Conservation (phyloP, 1,140 invertebrate genomes). For the Drosophila arawakana region DNA sequence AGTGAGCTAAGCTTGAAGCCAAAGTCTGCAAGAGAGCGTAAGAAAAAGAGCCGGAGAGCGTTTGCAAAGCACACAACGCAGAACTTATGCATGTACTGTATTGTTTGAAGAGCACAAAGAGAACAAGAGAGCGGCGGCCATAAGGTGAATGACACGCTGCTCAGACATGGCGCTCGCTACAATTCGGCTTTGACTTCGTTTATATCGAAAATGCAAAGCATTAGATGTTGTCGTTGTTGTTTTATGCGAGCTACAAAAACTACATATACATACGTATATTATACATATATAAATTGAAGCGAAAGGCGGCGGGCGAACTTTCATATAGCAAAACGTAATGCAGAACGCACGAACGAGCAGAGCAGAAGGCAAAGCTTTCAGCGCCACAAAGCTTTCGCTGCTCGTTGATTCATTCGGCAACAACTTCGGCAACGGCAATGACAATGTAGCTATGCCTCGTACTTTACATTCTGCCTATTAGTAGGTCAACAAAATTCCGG, state of each 20-base stretch:
- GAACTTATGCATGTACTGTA: slow-evolving; percentile 13
- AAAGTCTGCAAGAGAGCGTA: slow-evolving; percentile 1
- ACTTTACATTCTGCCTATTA: slow-evolving; percentile 81
- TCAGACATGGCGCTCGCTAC: slow-evolving; percentile 28
- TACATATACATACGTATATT: too few relatives aligned
- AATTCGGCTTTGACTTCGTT: slow-evolving; percentile 47
- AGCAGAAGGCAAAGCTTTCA: slow-evolving; percentile 37
- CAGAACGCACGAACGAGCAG: slow-evolving; percentile 24
- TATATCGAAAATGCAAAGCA: slow-evolving; percentile 63
- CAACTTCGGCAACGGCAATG: slow-evolving; percentile 77
- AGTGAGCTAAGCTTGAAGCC: slow-evolving; percentile 33
- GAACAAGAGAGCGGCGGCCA: slow-evolving; percentile 38
- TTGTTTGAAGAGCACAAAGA: not conserved
- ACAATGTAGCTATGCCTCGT: slow-evolving; percentile 76
- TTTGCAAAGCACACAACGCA: slow-evolving; percentile 32
- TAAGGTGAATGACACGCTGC: slow-evolving; percentile 73
- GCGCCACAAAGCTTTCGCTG: slow-evolving; percentile 27
- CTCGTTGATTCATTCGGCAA: slow-evolving; percentile 20
- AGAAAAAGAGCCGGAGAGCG: slow-evolving; percentile 5
- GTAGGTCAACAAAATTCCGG: slow-evolving; percentile 85
- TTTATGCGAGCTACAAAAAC: slow-evolving; percentile 22
- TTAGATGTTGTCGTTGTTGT: slow-evolving; percentile 36
- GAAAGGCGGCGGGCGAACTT: slow-evolving; percentile 42
- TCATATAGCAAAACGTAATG: slow-evolving; percentile 34
- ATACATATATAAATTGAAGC: slow-evolving; percentile 30